Percentiles rank a stretch among this genome's conserved stretches.
phyloP scores from a whole-genome alignment of 2,797 vertebrate genomes.

The Chiloscyllium punctatum region DNA sequence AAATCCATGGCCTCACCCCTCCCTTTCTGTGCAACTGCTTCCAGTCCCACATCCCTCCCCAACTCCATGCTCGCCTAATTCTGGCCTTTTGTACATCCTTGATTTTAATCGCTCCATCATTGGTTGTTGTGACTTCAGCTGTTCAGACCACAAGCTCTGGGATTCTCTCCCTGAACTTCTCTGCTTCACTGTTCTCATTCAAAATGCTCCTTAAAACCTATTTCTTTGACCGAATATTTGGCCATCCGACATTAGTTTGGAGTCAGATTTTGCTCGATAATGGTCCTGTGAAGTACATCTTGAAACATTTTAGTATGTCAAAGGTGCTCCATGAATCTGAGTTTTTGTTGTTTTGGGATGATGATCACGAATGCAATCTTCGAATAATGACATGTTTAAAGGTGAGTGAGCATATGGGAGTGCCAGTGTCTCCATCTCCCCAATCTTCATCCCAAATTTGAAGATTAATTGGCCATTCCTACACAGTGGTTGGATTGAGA shows the following conservation, averaged over 20 bases:
- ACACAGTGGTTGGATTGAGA: not conserved
- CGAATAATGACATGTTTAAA: not conserved
- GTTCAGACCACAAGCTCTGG: not conserved
- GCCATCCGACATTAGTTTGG: not conserved
- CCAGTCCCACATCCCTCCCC: not conserved
- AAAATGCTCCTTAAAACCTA: not conserved
- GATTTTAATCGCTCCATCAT: not conserved
- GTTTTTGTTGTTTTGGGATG: not conserved
- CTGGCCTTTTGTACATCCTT: not conserved
- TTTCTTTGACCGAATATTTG: not conserved
- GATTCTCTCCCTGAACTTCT: not conserved
- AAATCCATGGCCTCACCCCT: not conserved
- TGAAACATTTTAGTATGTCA: not conserved
- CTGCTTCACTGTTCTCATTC: not conserved
- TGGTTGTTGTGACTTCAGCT: too few relatives aligned
- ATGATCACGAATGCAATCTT: not conserved
- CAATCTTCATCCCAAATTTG: not conserved
- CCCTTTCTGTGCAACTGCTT: not conserved
- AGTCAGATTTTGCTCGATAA: not conserved
- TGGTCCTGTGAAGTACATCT: not conserved
- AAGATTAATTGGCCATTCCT: not conserved
- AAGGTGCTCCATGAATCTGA: not conserved
- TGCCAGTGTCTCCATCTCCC: not conserved
- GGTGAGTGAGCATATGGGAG: not conserved
- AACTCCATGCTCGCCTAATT: not conserved